Base-by-base conservation (phyloP, 2,113 vertebrate species). In the Tichodroma muraria region DNA sequence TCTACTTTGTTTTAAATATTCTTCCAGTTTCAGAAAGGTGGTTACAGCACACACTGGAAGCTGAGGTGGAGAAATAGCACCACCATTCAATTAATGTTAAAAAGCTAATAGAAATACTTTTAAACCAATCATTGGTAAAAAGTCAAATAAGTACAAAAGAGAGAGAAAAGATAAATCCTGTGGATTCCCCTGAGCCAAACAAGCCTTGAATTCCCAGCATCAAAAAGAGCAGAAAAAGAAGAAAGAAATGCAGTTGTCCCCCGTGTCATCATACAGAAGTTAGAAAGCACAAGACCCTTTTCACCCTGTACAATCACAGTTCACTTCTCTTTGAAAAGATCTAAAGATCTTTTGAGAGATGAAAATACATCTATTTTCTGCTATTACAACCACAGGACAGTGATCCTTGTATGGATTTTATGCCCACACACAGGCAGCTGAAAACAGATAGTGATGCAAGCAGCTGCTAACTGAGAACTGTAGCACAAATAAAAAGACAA, bases 231-330 rank as follows among this genome's bases (percentile, higher is more conserved):
- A 66, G 79, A 78, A 90, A 71, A 82, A 73, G 59, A 85, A 94
- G 40, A 94, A 89, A 87, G 59, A 93, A 88, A 91, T 38, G 45
- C 65, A 84, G 85, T 86, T 84, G 82, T 88, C 91, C 71, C 85
- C 82, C 64, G 88, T 95, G 88, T 42, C 80, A 96, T 86, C 86
- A 45, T 57, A 86, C 2, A 81, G 69, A 95, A 91, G 91, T 85
- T 94, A 95, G 95, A 95, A 93, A 95, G 94, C 89, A 49, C 68
- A 82, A 91, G 91, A 88, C 93, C 94, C 61, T 94, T 85, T 85
- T 93, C 82, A 91, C 88, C 89, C 80, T 68, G 72, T 49, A 93
- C 88, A 95, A 95, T 88, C 91, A 75, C 75, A 95, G 93, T 88
- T 95, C 93, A 85, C 56, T 71, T 94, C 72, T 79, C 56, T 83